phyloP scores from a whole-genome alignment of 1,140 invertebrate species.

The Nasonia giraulti region DNA sequence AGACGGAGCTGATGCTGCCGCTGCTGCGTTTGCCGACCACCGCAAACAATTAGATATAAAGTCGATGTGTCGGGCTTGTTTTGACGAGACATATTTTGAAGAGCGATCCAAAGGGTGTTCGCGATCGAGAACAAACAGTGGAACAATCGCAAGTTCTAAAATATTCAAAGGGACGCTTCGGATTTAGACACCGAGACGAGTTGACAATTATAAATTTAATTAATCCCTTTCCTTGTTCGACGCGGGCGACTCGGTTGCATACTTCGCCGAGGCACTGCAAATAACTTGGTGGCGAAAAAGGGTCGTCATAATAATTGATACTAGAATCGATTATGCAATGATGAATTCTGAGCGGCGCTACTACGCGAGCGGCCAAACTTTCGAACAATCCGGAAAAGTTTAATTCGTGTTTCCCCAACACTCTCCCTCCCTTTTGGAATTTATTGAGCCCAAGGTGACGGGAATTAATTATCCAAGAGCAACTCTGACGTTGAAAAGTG shows the following conservation, averaged over 20 bases:
- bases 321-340: background rate
- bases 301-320: background rate
- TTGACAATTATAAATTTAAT: too few species aligned
- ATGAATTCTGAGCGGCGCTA: background rate
- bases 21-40: constrained; percentile 8
- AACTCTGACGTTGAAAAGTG: background rate
- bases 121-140: too few species aligned
- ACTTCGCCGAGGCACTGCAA: too few species aligned
- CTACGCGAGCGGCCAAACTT: background rate
- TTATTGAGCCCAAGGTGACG: background rate
- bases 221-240: too few species aligned
- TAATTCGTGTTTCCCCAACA: background rate
- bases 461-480: background rate
- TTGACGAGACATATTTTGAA: too few species aligned
- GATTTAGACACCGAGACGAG: too few species aligned
- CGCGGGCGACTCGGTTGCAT: too few species aligned
- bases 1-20: constrained; percentile 25
- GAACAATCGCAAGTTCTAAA: too few species aligned
- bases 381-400: background rate
- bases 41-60: constrained; percentile 65
- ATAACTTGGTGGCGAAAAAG: too few species aligned
- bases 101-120: too few species aligned
- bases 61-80: constrained; percentile 8
- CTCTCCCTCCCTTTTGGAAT: background rate
- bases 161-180: too few species aligned